Evolutionary conservation across 2,888 invertebrate species (phyloP), one percentile per base, ranked within the genome.

Genomic region (Caenorhabditis becei): DNA sequence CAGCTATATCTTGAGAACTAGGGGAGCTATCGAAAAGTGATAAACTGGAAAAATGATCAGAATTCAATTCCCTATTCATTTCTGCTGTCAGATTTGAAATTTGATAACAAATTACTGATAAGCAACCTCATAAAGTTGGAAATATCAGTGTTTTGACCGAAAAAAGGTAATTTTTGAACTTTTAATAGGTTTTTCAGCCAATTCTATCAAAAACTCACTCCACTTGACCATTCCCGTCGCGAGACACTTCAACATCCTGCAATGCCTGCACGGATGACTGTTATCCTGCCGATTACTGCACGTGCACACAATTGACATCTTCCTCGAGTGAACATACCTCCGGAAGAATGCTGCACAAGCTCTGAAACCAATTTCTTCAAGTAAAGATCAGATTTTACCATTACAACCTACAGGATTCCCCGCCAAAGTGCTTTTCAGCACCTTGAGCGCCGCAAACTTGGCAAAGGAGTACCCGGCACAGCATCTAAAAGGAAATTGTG

Each of bases 341-440:
- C 74, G 47, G 26, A 74, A 74, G 53, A 74, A 74, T 20, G 74
- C 74, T 0, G 74, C 74, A n/a, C 74, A 74, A 1, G 74, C 74
- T 24, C 74, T 74, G 35, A 32, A 71, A 35, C 35, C n/a, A 5
- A 41, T 41, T 11, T 7, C 2, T 11, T 41, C 11, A 14, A 47
- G n/a, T n/a, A 47, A 23, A 20, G 18, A 1, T 8, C 11, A 2
- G 2, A 20, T 0, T n/a, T 24, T 35, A 1, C 2, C 1, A 10
- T 24, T 18, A 58, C 51, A 32, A 74, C 74, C 74, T 74, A 74
- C 74, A 74, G 18, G 58, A 65, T 49, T 56, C 20, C 23, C 74
- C 74, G 16, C 74, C 74, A 28, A 74, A 74, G 37, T 74, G 74
- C 1, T 58, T 58, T 26, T 74, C 74, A 7, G 74, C 44, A 8